Evolutionary conservation across 2,888 invertebrate genomes (phyloP).

Genomic region (Calameuta pallipes): DNA sequence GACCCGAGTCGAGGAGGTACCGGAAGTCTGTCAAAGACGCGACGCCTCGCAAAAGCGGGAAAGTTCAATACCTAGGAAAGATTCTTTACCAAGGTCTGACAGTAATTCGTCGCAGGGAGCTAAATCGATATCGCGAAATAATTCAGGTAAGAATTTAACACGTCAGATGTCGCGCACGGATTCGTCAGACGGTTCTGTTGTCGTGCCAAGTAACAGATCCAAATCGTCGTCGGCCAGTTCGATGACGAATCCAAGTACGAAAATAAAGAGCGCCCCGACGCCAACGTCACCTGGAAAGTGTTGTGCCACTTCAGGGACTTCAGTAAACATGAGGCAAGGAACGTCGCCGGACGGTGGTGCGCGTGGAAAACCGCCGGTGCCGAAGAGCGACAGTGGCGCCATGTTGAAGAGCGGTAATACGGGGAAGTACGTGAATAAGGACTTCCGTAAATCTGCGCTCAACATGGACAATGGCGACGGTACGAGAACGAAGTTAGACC

Average conservation of each 20-base stretch:
- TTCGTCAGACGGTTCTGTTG: conserved; percentile 50
- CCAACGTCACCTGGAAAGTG: conserved; percentile 17
- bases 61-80: conserved; percentile 32
- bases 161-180: conserved; percentile 57
- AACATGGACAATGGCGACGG: conserved; percentile 71
- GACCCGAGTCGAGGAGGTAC: conserved; percentile 33
- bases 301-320: conserved; percentile 10
- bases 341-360: conserved; percentile 52
- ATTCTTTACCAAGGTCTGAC: conserved; percentile 38
- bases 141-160: conserved; percentile 43
- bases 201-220: conserved; percentile 59
- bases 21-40: conserved; percentile 36
- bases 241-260: conserved; percentile 49
- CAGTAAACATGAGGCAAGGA: conserved; percentile 50
- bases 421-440: conserved; percentile 73
- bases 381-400: conserved; percentile 61
- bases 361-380: conserved; percentile 66
- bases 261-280: conserved; percentile 51
- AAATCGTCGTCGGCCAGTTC: conserved; percentile 56
- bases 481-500: conserved; percentile 43
- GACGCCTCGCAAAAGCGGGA: conserved; percentile 35
- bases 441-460: conserved; percentile 79
- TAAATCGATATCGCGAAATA: conserved; percentile 43
- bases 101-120: neutral
- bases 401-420: conserved; percentile 57